Evolutionary conservation across 2,113 vertebrate species (phyloP), one percentile per base, ranked within the genome.

Genomic region (Atherinomorus stipes): DNA sequence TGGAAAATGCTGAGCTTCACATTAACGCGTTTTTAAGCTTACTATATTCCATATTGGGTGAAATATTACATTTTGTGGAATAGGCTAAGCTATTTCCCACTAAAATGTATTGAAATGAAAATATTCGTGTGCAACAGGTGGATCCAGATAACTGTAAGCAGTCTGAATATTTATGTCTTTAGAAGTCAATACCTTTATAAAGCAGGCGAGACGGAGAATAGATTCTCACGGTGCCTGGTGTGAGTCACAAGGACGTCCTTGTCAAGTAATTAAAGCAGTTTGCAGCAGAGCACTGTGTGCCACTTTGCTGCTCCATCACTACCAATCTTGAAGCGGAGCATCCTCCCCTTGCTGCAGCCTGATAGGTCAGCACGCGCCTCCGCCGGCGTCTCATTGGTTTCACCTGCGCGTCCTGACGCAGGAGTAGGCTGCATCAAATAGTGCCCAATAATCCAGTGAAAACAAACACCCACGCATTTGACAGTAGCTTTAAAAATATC

Each of bases 361-460:
- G 52, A 89, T 90, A 89, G 90, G 90, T 60, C 57, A 40, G 38
- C 4, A 18, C 4, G 16, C 65, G 16, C 8, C 50, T 28, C 2
- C 6, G 16, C 54, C 38, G 37, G 51, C 28, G 0, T 74, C 0
- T 77, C 16, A 92, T 90, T 91, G 91, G 88, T 63, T 67, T 12
- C 71, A 77, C 60, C 77, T 71, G 60, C 58, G 7, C 26, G 52
- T 54, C 25, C 44, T 25, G 74, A 65, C 54, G 50, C 21, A 5
- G 38, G 8, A 49, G 18, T 69, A 65, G 74, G 80, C 78, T 85
- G 71, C 88, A 15, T 81, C 74, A 37, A 18, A 59, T 1, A 7
- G 38, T 3, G 60, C 74, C 56, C 58, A 59, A 65, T 86, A 84
- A 88, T 83, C 84, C 72, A 47, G 64, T 54, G 70, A 84, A 57